Conservation (phyloP, 2,797 vertebrate species). For the Enteromius afrohamiltoni region DNA sequence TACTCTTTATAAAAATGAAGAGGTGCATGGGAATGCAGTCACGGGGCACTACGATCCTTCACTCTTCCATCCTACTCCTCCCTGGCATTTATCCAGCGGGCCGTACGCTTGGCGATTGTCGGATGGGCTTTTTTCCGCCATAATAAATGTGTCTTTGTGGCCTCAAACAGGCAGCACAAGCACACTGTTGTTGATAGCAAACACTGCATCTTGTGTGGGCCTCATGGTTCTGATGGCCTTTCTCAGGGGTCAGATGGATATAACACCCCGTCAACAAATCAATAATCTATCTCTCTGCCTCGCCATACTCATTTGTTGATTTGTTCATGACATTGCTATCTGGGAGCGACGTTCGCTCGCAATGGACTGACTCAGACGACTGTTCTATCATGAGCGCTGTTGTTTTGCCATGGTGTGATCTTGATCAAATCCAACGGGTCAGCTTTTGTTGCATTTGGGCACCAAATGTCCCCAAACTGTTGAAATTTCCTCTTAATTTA, state of each 20-base stretch:
- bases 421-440: slow-evolving; percentile 9
- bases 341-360: background rate
- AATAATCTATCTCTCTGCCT: slow-evolving; percentile 46
- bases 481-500: background rate
- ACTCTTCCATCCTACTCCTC: slow-evolving; percentile 43
- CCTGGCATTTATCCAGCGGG: slow-evolving; percentile 39
- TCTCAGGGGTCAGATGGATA: slow-evolving; percentile 41
- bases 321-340: slow-evolving; percentile 21
- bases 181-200: slow-evolving; percentile 61
- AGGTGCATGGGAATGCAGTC: slow-evolving; percentile 40
- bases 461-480: background rate
- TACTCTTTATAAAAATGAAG: background rate
- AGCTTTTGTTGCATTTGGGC: background rate
- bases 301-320: slow-evolving; percentile 14
- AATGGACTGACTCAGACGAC: background rate
- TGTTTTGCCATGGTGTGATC: slow-evolving; percentile 23
- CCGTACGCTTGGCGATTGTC: slow-evolving; percentile 43
- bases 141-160: slow-evolving; percentile 71
- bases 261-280: slow-evolving; percentile 39
- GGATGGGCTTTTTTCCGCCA: slow-evolving; percentile 51
- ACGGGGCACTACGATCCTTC: slow-evolving; percentile 32
- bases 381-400: slow-evolving; percentile 1
- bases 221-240: slow-evolving; percentile 13
- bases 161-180: slow-evolving; percentile 57
- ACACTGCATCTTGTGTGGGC: slow-evolving; percentile 51